These are phyloP conservation scores for Vespertilio murinus DNA, from an alignment of 2,797 vertebrate genomes.

Conservation along the genomic window DNA sequence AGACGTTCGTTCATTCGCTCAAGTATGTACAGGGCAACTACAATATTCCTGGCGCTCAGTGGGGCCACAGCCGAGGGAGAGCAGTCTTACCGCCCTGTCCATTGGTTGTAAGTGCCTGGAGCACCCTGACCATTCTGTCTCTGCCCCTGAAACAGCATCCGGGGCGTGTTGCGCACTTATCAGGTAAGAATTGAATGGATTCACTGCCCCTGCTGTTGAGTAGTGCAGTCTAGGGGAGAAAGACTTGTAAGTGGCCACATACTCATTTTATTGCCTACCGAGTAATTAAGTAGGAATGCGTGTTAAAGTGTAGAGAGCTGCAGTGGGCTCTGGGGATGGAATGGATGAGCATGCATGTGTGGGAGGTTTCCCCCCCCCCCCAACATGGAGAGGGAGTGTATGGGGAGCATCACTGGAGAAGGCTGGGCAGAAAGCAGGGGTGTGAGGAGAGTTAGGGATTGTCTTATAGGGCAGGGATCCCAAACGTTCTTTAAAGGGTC, in stretches of 20 bases:
- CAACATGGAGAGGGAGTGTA: background rate
- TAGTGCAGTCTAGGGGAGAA: background rate
- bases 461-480: background rate
- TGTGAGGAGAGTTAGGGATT: too few species aligned
- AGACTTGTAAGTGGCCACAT: background rate
- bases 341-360: background rate
- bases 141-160: background rate
- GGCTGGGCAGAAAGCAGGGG: background rate
- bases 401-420: background rate
- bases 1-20: background rate
- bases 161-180: background rate
- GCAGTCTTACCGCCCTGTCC: background rate
- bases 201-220: background rate
- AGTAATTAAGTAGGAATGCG: background rate
- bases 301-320: background rate
- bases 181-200: background rate
- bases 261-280: background rate
- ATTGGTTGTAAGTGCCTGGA: background rate
- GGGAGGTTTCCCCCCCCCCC: background rate
- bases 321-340: background rate
- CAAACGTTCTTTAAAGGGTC: background rate
- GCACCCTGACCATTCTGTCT: background rate
- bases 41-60: fast-evolving
- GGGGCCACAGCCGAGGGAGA: background rate
- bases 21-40: background rate